phyloP scores from a whole-genome alignment of 2,888 invertebrate species.

The Uloborus plumipes region DNA sequence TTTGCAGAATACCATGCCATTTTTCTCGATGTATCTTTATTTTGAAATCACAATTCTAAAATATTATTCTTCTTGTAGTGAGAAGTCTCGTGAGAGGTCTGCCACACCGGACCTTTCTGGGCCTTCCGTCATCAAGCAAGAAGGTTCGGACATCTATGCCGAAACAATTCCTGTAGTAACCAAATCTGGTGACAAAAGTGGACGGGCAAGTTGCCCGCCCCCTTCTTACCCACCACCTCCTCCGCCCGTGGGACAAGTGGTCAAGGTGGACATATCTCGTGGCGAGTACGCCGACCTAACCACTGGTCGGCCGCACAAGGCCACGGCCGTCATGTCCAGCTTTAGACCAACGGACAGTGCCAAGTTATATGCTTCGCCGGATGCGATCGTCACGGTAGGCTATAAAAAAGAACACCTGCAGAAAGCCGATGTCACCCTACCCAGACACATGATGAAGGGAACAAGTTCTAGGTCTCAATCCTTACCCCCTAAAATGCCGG shows the following conservation, averaged over 20 bases:
- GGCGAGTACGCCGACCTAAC: conserved; percentile 64
- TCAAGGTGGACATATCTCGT: conserved; percentile 61
- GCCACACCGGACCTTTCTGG: conserved; percentile 40
- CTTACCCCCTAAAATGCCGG: conserved; percentile 53
- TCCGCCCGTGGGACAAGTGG: conserved; percentile 73
- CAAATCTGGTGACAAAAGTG: conserved; percentile 45
- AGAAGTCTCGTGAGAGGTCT: conserved; percentile 20
- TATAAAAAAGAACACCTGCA: conserved; percentile 71
- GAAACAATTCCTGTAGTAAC: conserved; percentile 66
- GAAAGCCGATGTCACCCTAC: conserved; percentile 72
- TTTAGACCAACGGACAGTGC: conserved; percentile 89
- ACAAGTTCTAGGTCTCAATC: conserved; percentile 41
- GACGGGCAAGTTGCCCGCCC: conserved; percentile 75
- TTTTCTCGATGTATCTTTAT: no score
- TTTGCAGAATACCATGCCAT: no score
- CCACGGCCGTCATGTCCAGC: conserved; percentile 79
- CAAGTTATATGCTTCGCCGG: conserved; percentile 84
- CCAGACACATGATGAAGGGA: conserved; percentile 32
- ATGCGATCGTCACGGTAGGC: conserved; percentile 51
- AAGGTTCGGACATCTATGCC: conserved; percentile 65
- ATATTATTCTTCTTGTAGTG: not conserved
- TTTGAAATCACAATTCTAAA: no score
- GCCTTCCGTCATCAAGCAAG: conserved; percentile 54
- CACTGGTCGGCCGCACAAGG: conserved; percentile 50
- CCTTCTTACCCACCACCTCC: conserved; percentile 88